Base-by-base conservation (phyloP, 2,797 vertebrate species). In the Chaetodon trifasciatus region DNA sequence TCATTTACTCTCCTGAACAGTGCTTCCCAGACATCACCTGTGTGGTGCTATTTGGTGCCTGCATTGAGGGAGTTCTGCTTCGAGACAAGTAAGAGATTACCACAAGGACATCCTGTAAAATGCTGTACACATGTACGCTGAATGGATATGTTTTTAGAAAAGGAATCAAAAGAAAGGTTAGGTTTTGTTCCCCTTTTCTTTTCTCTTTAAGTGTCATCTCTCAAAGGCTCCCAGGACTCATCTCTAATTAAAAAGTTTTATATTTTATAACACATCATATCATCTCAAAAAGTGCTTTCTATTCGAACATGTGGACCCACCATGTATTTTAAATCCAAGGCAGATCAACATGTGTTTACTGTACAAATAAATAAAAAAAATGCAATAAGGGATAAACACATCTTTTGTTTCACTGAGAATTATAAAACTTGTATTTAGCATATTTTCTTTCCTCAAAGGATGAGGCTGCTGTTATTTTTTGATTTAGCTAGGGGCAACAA, bases 11-110 rank as follows among this genome's bases (percentile, higher is more conserved):
- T 93, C 94, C 96, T 98, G 93, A 93, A 94, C 85, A 3, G 5
- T 42, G 15, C 70, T 4, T 65, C 23, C 19, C 86, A 98, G 97
- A 99, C 81, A 72, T 99, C 23, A 96, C 96, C 71, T 97, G 96
- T 70, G 97, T 99, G 10, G 92, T 98, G 53, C 88, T 99, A 1
- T 99, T 99, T 8, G 98, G 98, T 7, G 97, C 96, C 80, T 97
- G 97, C 88, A 98, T 99, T 8, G 98, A 99, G 86, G 96, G 97
- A 17, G 97, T 97, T 82, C 90, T 99, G 81, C 91, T 99, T 58
- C 95, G 98, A 93, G 98, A 99, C 92, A 99, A 99, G 98, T 99
- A 94, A 89, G 97, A 74, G 2, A 50, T 78, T 8, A 62, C 46
- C 11, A 16, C 50, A 67, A 60, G 24, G 40, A 58, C 11, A 8